A percentile compares a stretch with the other conserved stretches of the same genome.
These are phyloP conservation scores for Zaprionus camerounensis DNA, from an alignment of 1,140 invertebrate genomes.

Conservation along the genomic window DNA sequence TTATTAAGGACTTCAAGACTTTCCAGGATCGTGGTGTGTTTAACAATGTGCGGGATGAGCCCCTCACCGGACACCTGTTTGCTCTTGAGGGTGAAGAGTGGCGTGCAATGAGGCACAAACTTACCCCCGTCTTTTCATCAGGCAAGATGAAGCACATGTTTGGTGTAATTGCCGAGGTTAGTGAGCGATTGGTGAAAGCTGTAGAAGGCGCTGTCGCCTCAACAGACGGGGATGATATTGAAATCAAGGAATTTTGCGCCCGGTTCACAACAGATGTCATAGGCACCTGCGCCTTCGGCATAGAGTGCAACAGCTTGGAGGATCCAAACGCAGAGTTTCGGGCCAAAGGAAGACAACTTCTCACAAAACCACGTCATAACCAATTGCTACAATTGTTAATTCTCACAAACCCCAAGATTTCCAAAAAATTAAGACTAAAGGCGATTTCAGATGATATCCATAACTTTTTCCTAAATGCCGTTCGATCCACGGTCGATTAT, in stretches of 20 bases:
- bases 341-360: constrained; percentile 61
- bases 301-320: constrained; percentile 85
- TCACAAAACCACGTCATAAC: constrained; percentile 53
- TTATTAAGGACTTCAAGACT: constrained; percentile 77
- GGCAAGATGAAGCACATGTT: constrained; percentile 87
- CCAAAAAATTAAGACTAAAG: constrained; percentile 53
- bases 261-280: constrained; percentile 87
- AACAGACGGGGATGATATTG: constrained; percentile 84
- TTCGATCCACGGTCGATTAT: constrained; percentile 80
- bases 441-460: constrained; percentile 69
- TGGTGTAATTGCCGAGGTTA: constrained; percentile 73
- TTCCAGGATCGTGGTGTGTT: constrained; percentile 85
- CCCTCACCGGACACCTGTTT: constrained; percentile 85
- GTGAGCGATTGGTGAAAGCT: constrained; percentile 50
- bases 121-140: constrained; percentile 86
- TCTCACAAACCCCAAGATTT: constrained; percentile 51
- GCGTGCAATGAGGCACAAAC: constrained; percentile 85
- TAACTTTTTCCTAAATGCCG: constrained; percentile 81
- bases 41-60: constrained; percentile 85
- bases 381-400: constrained; percentile 47
- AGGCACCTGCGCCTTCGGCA: constrained; percentile 85
- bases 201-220: constrained; percentile 28
- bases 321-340: constrained; percentile 85
- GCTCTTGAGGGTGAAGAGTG: constrained; percentile 85
- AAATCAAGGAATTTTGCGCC: constrained; percentile 86